phyloP scores from a whole-genome alignment of 2,113 vertebrate species.

The Chaetops frenatus region DNA sequence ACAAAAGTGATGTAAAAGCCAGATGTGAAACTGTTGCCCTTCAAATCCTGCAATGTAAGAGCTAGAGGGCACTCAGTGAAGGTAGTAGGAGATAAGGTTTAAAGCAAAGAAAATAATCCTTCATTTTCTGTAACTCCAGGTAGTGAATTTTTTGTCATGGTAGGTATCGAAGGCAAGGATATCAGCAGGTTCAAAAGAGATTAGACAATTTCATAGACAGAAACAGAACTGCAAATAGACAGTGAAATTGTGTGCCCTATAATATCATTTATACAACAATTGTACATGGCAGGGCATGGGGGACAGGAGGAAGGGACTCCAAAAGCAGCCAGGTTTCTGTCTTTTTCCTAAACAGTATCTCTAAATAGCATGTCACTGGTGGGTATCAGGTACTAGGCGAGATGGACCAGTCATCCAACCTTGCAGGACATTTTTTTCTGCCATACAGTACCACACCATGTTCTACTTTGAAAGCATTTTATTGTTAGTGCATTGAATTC shows the following conservation, averaged over 20 bases:
- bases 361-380: background rate
- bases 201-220: background rate
- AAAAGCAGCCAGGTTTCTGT: background rate
- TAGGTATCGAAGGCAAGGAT: background rate
- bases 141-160: background rate
- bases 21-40: background rate
- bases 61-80: background rate
- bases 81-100: background rate
- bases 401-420: background rate
- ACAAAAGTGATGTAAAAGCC: background rate
- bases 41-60: background rate
- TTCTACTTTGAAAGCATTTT: background rate
- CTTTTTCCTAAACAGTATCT: background rate
- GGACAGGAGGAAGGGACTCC: background rate
- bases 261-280: background rate
- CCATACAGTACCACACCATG: background rate
- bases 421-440: background rate
- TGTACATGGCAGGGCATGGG: background rate
- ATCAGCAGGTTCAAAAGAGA: background rate
- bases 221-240: background rate
- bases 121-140: background rate
- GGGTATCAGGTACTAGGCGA: background rate
- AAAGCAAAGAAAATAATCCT: background rate
- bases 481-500: background rate
- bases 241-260: background rate